These are phyloP conservation scores for Scomber scombrus DNA, from an alignment of 2,113 vertebrate genomes.

Conservation along the genomic window DNA sequence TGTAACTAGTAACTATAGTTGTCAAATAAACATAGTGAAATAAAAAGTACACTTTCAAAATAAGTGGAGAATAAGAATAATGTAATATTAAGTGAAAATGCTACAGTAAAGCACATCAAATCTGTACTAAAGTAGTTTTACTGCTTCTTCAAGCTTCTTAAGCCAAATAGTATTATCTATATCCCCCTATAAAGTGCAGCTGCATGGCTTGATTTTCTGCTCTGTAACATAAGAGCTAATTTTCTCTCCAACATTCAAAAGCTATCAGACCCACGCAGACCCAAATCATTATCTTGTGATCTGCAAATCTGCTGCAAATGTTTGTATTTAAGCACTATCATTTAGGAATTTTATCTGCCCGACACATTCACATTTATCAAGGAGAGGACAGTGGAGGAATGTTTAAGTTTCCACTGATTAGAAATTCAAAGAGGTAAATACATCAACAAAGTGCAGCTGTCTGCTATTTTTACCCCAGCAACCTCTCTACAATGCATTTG, in stretches of 20 bases:
- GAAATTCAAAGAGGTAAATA: constrained; percentile 34
- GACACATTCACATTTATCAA: not conserved
- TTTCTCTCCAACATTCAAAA: not conserved
- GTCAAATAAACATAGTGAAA: too few species aligned
- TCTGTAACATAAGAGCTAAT: not conserved
- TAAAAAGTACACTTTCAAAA: too few species aligned
- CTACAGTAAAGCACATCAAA: too few species aligned
- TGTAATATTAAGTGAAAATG: too few species aligned
- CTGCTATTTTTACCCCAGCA: constrained; percentile 72
- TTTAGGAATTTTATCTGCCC: not conserved
- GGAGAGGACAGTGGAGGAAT: constrained; percentile 28
- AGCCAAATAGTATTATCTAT: not conserved
- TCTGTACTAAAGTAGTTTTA: too few species aligned
- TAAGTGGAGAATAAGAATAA: too few species aligned
- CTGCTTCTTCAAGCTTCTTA: not conserved
- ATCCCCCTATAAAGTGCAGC: not conserved
- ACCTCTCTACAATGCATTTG: constrained; percentile 22
- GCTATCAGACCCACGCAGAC: too few species aligned
- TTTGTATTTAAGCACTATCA: not conserved
- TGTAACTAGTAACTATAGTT: too few species aligned
- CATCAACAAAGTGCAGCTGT: constrained; percentile 64
- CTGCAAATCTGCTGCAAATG: not conserved
- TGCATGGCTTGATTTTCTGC: not conserved
- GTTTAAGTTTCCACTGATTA: constrained; percentile 44
- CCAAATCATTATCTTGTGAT: not conserved